Base-by-base conservation (phyloP, 2,113 vertebrate species). In the Ptychochromis oligacanthus region DNA sequence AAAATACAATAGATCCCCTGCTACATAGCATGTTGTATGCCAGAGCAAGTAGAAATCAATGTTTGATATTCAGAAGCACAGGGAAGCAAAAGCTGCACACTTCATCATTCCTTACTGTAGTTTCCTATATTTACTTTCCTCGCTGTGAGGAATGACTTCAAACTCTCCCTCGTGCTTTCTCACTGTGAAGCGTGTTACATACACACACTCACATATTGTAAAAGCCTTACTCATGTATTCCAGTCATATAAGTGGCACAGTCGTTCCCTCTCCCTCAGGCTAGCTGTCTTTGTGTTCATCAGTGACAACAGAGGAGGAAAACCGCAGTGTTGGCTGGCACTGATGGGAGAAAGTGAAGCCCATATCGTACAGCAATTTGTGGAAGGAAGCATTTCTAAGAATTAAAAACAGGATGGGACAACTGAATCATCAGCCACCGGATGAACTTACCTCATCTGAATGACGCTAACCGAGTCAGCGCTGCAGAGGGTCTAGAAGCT, bases 371-470 rank as follows among this genome's bases (percentile, higher is more conserved):
- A 9, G 55, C 81, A 46, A 72, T 65, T 49, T 85, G 85, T 2
- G 76, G 87, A 52, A 54, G 49, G 82, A 91, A 82, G 81, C 79
- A 60, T 80, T 88, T 90, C 65, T 79, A 64, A 87, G 40, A 83
- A 40, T 59, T 82, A 12, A 84, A 78, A 87, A 87, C 83, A 87
- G 82, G 70, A 87, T n/a, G 80, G 75, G 72, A 60, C 20, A 5
- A 24, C 26, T 91, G 90, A 93, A 43, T 92, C 88, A 92, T 59
- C 31, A 43, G 28, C 15, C 62, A 83, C 58, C 46, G 34, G 82
- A 84, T 67, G 60, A 70, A n/a, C 12, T n/a, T 28, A 81, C 34
- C 24, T 90, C 52, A 61, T 81, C 40, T 62, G n/a, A 61, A 52
- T 28, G 55, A 60, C 22, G 11, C 28, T 72, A 72, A 72, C 26